Conservation (phyloP, 2,888 invertebrate genomes). For the Cryptus armator region DNA sequence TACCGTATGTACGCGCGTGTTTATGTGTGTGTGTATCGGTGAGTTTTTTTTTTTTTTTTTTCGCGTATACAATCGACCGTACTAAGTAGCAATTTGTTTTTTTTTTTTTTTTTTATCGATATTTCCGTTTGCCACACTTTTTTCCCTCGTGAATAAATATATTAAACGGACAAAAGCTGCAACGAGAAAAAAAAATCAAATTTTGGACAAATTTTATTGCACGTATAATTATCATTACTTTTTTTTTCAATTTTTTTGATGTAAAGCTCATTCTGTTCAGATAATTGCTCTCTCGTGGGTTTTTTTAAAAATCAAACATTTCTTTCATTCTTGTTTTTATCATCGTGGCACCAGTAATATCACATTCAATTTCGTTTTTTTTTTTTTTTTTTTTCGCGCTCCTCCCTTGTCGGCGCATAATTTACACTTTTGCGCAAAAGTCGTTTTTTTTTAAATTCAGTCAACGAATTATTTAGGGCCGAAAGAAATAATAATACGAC, state of each 20-base stretch:
- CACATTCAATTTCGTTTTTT: conserved; percentile 68
- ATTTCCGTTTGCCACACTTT: neutral
- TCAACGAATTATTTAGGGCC: conserved; percentile 59
- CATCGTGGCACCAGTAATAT: conserved; percentile 72
- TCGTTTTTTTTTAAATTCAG: conserved; percentile 35
- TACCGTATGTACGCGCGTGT: conserved; percentile 39
- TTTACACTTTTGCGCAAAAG: conserved; percentile 25
- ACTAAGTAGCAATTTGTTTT: conserved; percentile 60
- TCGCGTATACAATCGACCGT: conserved; percentile 56
- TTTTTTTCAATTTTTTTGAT: conserved; percentile 74
- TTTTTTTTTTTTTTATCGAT: conserved; percentile 38
- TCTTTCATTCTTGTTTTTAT: conserved; percentile 40
- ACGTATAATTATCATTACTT: conserved; percentile 44
- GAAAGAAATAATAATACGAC: conserved; percentile 42
- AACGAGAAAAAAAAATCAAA: conserved; percentile 47
- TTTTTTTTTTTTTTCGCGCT: conserved; percentile 30
- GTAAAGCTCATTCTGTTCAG: conserved; percentile 78
- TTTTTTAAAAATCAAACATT: conserved; percentile 31
- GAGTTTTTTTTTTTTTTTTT: neutral
- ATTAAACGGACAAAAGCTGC: conserved; percentile 57
- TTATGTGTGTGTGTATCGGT: conserved; percentile 16
- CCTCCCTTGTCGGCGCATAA: conserved; percentile 51
- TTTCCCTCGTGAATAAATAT: conserved; percentile 31
- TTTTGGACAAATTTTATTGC: conserved; percentile 46
- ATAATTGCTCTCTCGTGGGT: conserved; percentile 72